Conservation (phyloP, 2,797 vertebrate genomes). For the Crenuchus spilurus region DNA sequence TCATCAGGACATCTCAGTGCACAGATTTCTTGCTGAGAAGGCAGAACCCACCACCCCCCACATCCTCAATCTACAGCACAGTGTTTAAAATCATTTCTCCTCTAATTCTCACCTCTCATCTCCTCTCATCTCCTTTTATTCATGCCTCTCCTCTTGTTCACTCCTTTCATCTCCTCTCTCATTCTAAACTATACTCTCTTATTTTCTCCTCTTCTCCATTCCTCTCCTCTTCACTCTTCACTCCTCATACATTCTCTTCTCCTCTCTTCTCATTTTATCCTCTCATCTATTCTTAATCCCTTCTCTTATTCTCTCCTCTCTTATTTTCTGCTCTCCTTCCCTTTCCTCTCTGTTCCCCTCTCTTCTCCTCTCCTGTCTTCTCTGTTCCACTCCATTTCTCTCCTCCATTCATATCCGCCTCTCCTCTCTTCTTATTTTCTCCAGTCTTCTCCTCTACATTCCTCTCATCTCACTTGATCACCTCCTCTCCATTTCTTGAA, state of each 20-base stretch:
- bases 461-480: neutral
- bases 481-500: neutral
- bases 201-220: neutral
- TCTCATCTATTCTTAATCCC: neutral
- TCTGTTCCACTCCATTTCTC: neutral
- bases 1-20: slow-evolving; percentile 20
- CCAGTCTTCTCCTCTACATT: too few species aligned
- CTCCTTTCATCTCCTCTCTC: too few species aligned
- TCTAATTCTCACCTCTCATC: neutral
- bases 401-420: neutral
- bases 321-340: neutral
- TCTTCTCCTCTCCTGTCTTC: too few species aligned
- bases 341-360: neutral
- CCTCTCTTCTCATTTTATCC: neutral
- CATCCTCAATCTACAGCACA: slow-evolving; percentile 22
- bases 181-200: neutral
- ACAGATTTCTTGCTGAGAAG: slow-evolving; percentile 26
- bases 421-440: neutral
- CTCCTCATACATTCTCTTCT: neutral
- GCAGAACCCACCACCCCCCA: slow-evolving; percentile 20
- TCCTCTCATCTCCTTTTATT: too few species aligned
- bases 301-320: neutral
- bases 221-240: too few species aligned
- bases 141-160: neutral
- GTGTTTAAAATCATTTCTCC: slow-evolving; percentile 12